Percentiles rank a stretch among this genome's conserved stretches.
Conservation (phyloP, 2,888 invertebrate genomes). For the Mellilla xanthometata region DNA sequence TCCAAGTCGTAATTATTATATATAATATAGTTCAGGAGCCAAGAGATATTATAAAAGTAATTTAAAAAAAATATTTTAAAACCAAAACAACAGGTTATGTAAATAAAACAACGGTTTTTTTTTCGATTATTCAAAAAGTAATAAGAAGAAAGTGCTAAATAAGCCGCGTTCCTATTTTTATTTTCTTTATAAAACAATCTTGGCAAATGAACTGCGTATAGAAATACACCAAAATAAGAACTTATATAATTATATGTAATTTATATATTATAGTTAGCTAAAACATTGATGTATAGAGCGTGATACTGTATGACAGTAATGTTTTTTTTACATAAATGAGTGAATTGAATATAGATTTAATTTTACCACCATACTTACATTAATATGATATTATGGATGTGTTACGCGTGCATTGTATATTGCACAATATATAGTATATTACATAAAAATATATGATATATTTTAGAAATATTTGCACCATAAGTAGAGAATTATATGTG, state of each 20-base stretch:
- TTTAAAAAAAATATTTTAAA: no score
- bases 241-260: conserved; percentile 37
- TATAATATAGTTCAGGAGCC: conserved; percentile 68
- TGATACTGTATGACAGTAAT: conserved; percentile 78
- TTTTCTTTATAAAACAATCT: conserved; percentile 31
- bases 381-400: conserved; percentile 46
- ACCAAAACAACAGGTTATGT: no score
- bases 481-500: conserved; percentile 76
- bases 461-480: conserved; percentile 82
- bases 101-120: no score
- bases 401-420: conserved; percentile 78
- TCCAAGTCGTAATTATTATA: conserved; percentile 57
- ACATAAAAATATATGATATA: conserved; percentile 77
- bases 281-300: conserved; percentile 72
- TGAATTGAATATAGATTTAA: conserved; percentile 53
- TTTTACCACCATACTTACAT: conserved; percentile 28
- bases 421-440: conserved; percentile 75
- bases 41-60: conserved; percentile 31
- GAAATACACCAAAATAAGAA: conserved; percentile 57
- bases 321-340: conserved; percentile 77
- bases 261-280: conserved; percentile 55
- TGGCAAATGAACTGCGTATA: conserved; percentile 70
- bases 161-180: no score
- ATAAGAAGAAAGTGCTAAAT: no score
- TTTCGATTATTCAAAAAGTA: no score